phyloP scores from a whole-genome alignment of 2,888 invertebrate species.

The Thelaira solivaga region DNA sequence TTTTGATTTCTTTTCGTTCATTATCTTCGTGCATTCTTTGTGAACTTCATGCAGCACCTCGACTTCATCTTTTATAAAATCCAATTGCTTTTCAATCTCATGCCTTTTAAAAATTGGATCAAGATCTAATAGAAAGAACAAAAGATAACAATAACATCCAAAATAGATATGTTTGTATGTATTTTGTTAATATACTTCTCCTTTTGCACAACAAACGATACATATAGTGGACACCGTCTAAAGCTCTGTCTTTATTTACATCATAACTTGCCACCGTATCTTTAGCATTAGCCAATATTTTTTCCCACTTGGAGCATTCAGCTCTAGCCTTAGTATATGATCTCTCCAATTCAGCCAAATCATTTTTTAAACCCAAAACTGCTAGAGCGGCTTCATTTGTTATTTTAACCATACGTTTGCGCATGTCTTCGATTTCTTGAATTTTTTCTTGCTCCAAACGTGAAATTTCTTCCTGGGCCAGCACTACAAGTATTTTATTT shows the following conservation, averaged over 20 bases:
- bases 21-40: slow-evolving; percentile 61
- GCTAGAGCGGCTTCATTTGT: slow-evolving; percentile 74
- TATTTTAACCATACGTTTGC: slow-evolving; percentile 72
- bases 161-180: no score
- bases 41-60: slow-evolving; percentile 69
- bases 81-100: slow-evolving; percentile 68
- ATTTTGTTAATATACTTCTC: slow-evolving; percentile 64
- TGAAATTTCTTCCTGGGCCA: slow-evolving; percentile 75
- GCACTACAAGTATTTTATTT: slow-evolving; percentile 67
- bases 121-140: slow-evolving; percentile 46
- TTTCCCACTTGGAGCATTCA: slow-evolving; percentile 74
- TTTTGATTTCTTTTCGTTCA: slow-evolving; percentile 7
- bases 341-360: slow-evolving; percentile 73
- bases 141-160: not conserved
- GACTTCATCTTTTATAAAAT: slow-evolving; percentile 73
- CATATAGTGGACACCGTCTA: slow-evolving; percentile 73
- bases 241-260: slow-evolving; percentile 69
- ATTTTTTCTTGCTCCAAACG: slow-evolving; percentile 70
- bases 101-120: slow-evolving; percentile 54
- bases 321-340: slow-evolving; percentile 70
- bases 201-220: slow-evolving; percentile 72
- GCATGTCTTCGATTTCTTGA: slow-evolving; percentile 74
- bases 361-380: slow-evolving; percentile 74
- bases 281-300: slow-evolving; percentile 71
- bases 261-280: slow-evolving; percentile 68